Percentiles rank a stretch among this genome's conserved stretches.
Conservation (phyloP, 2,113 vertebrate genomes). For the Myrmecophaga tridactyla region DNA sequence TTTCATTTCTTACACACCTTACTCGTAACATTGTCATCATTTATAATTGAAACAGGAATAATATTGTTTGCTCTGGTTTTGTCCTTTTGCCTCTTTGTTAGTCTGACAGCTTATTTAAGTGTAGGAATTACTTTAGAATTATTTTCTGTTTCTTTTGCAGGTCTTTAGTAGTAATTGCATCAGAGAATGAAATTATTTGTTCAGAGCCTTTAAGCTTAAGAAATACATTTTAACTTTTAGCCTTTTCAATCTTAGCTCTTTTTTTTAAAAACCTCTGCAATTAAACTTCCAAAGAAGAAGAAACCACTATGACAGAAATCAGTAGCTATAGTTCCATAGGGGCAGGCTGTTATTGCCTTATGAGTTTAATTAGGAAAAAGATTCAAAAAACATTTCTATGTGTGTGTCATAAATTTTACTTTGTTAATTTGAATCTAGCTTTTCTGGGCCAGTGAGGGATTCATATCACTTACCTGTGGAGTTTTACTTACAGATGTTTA, state of each 20-base stretch:
- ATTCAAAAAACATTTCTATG: slow-evolving; percentile 6
- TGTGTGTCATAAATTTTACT: neutral
- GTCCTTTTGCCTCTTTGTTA: slow-evolving; percentile 22
- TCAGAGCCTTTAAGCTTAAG: slow-evolving; percentile 8
- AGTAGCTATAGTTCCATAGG: slow-evolving; percentile 6
- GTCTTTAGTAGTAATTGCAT: neutral
- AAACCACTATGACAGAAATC: slow-evolving; percentile 66
- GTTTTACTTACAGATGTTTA: too few species aligned
- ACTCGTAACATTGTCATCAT: slow-evolving; percentile 34
- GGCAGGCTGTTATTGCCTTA: neutral
- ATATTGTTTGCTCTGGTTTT: neutral
- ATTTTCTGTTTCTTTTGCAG: slow-evolving; percentile 7
- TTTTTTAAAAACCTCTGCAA: slow-evolving; percentile 10
- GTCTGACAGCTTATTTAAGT: slow-evolving; percentile 39
- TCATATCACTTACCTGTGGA: too few species aligned
- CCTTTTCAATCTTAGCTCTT: neutral
- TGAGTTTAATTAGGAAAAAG: slow-evolving; percentile 59
- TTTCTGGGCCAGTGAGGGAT: too few species aligned
- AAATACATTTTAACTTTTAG: slow-evolving; percentile 30
- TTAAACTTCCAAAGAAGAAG: slow-evolving; percentile 69
- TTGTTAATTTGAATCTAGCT: too few species aligned
- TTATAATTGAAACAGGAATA: slow-evolving; percentile 46
- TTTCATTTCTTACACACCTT: slow-evolving; percentile 11
- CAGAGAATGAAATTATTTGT: neutral
- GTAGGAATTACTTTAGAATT: neutral